These are phyloP conservation scores for Anoplius nigerrimus DNA, from an alignment of 2,888 invertebrate genomes.

Conservation along the genomic window DNA sequence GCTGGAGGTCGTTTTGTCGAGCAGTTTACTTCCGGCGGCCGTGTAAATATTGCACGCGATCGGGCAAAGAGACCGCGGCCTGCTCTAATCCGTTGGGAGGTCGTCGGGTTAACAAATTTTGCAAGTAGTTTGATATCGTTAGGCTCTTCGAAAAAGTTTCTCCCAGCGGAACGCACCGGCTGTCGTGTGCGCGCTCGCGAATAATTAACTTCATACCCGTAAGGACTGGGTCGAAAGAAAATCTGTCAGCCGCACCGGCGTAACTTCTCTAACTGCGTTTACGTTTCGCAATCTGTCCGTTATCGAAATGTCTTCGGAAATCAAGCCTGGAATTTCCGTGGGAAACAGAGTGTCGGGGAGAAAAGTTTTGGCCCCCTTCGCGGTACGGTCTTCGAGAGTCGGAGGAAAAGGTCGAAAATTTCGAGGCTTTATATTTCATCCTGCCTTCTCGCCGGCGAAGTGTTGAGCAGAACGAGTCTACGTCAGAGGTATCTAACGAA, in stretches of 20 bases:
- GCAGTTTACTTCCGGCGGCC: slow-evolving; percentile 22
- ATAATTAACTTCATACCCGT: too few species aligned
- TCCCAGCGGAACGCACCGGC: too few species aligned
- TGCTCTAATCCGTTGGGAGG: slow-evolving; percentile 24
- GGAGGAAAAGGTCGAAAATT: too few species aligned
- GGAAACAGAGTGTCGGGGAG: too few species aligned
- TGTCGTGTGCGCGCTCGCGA: background rate
- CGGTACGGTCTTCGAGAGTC: too few species aligned
- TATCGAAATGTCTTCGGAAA: background rate
- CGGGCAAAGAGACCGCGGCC: slow-evolving; percentile 19
- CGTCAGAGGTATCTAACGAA: slow-evolving; percentile 33
- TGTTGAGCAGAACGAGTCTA: too few species aligned
- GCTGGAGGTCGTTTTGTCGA: slow-evolving; percentile 3
- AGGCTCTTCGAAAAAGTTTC: slow-evolving; percentile 28
- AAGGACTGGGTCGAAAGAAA: too few species aligned
- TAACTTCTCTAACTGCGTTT: too few species aligned
- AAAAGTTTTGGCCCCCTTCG: too few species aligned
- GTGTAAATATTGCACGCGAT: slow-evolving; percentile 45
- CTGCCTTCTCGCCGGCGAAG: too few species aligned
- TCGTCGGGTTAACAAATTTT: slow-evolving; percentile 26
- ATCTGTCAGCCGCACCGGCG: too few species aligned
- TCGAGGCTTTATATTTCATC: too few species aligned
- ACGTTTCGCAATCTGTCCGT: background rate
- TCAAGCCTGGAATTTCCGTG: slow-evolving; percentile 13
- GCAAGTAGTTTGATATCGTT: slow-evolving; percentile 29